A percentile compares a stretch with the other conserved stretches of the same genome.
These are phyloP conservation scores for Anas capensis DNA, from an alignment of 2,797 vertebrate genomes.

Conservation along the genomic window DNA sequence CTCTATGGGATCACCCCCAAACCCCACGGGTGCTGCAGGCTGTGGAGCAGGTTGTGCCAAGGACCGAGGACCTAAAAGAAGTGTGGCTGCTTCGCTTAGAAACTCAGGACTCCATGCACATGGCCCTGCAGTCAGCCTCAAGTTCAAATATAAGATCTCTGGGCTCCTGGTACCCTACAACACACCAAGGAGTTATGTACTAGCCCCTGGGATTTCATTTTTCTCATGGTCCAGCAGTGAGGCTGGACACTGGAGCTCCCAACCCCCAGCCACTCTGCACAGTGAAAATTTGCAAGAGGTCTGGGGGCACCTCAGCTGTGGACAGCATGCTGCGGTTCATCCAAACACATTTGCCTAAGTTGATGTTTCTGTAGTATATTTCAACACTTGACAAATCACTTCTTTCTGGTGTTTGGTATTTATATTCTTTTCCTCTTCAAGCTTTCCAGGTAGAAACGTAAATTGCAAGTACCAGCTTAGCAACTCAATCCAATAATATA, in stretches of 20 bases:
- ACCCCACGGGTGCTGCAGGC: background rate
- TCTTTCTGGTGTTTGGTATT: background rate
- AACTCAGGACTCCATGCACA: rapidly evolving
- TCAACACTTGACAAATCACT: constrained; percentile 52
- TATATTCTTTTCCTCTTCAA: background rate
- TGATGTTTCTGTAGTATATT: constrained; percentile 24
- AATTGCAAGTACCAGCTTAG: constrained; percentile 52
- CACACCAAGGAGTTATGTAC: rapidly evolving
- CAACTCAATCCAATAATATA: constrained; percentile 43
- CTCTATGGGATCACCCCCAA: background rate
- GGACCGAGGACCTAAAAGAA: background rate
- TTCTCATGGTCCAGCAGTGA: background rate
- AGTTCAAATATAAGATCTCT: background rate
- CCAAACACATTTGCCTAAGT: constrained; percentile 19
- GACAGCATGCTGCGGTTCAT: background rate
- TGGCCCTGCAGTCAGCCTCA: background rate
- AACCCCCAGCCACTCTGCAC: background rate
- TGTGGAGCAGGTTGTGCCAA: rapidly evolving
- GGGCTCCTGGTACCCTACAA: background rate
- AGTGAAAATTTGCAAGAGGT: background rate
- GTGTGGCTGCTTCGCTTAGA: background rate
- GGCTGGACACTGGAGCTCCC: background rate
- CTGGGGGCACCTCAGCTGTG: background rate
- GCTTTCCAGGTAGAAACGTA: constrained; percentile 51
- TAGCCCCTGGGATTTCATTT: background rate